phyloP scores from a whole-genome alignment of 2,113 vertebrate species.

The Grantiella picta region DNA sequence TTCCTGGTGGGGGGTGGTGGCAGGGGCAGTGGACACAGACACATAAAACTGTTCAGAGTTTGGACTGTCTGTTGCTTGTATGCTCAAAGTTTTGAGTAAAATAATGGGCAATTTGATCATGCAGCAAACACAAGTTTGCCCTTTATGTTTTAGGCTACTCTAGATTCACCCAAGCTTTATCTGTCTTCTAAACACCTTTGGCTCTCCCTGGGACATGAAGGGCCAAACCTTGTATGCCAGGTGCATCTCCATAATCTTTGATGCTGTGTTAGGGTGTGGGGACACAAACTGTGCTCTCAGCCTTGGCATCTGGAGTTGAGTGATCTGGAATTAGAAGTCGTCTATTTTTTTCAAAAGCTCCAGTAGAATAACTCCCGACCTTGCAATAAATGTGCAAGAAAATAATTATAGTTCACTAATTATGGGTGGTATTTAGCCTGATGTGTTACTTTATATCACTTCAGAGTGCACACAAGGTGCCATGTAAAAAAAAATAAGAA shows the following conservation, averaged over 20 bases:
- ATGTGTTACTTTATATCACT: slow-evolving; percentile 3
- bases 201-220: background rate
- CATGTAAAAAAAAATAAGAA: background rate
- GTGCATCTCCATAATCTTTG: background rate
- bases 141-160: background rate
- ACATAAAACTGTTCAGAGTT: background rate
- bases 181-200: background rate
- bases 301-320: background rate
- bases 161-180: background rate
- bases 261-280: fast-evolving
- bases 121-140: background rate
- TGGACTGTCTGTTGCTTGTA: background rate
- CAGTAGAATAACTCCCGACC: slow-evolving; percentile 12
- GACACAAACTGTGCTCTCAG: background rate
- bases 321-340: background rate
- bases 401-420: slow-evolving; percentile 46
- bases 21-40: no score
- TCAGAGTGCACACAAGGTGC: background rate
- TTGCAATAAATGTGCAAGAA: background rate
- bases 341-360: background rate
- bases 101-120: background rate
- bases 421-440: slow-evolving; percentile 6
- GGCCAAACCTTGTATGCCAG: background rate
- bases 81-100: background rate
- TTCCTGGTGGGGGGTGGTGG: background rate